Evolutionary conservation across 2,797 vertebrate genomes (phyloP).

Genomic region (Danio albolineatus): DNA sequence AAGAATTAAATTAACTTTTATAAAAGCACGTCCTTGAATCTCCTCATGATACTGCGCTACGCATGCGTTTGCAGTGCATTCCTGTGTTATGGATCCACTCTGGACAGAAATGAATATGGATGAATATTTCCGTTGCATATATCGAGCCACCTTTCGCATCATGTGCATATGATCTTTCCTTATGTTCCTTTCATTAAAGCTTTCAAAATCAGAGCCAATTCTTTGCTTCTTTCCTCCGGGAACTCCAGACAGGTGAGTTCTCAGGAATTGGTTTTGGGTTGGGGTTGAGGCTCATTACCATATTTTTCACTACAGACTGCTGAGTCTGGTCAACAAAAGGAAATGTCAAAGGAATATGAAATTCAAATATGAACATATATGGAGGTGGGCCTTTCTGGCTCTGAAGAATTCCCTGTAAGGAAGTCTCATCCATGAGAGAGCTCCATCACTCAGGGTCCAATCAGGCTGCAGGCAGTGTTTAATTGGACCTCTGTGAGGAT

Average conservation of each 20-base stretch:
- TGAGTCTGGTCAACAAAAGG: conserved; percentile 56
- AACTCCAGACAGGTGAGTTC: conserved; percentile 40
- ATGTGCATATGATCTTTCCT: conserved; percentile 37
- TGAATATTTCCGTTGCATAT: neutral
- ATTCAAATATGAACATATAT: conserved; percentile 76
- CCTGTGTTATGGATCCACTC: conserved; percentile 22
- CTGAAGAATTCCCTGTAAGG: conserved; percentile 75
- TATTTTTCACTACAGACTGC: conserved; percentile 50
- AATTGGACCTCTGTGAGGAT: conserved; percentile 80
- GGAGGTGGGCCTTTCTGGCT: conserved; percentile 59
- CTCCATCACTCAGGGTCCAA: conserved; percentile 68
- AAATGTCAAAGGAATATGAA: conserved; percentile 62
- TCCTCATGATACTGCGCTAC: conserved; percentile 74
- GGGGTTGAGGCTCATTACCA: conserved; percentile 48
- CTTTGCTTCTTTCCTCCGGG: conserved; percentile 17
- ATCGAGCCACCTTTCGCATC: conserved; percentile 32
- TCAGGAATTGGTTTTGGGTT: conserved; percentile 43
- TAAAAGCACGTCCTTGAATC: conserved; percentile 81
- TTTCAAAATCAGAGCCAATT: conserved; percentile 10
- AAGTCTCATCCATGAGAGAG: conserved; percentile 71
- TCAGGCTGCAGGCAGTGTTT: conserved; percentile 79
- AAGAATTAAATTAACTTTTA: conserved; percentile 83
- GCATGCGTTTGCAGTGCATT: conserved; percentile 64
- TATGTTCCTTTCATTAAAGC: conserved; percentile 45
- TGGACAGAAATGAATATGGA: neutral